Base-by-base conservation (phyloP, 2,797 vertebrate species). In the Enteromius afrohamiltoni region DNA sequence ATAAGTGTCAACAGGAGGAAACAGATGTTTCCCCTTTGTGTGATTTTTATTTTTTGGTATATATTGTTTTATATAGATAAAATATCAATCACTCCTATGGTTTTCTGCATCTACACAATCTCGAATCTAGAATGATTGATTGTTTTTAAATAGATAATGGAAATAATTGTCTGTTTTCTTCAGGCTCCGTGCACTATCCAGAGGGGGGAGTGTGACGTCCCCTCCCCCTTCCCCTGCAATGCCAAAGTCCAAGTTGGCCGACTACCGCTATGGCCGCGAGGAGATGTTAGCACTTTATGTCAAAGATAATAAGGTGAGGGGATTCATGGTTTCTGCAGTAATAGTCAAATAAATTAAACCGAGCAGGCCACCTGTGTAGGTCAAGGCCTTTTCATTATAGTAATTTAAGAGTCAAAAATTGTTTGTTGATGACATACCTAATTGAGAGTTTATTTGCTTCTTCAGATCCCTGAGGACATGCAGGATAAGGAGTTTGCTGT, bases 251-350 rank as follows among this genome's bases (percentile, higher is more conserved):
- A 98, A 98, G 94, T 94, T 98, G 92, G 97, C 97, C 80, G 97
- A 97, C 88, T 97, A 97, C 90, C 96, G 97, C 91, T 98, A 98
- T 21, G 97, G 97, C 91, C 94, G 97, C 89, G 97, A 98, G 93
- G 97, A 98, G 94, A 98, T 97, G 97, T 94, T 98, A 95, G 97
- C 97, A 94, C 97, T 98, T 96, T 97, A 97, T 89, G 86, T 98
- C 93, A 97, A 97, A 94, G 97, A 98, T 93, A 95, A 96, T 92
- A 97, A 96, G 96, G 97, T 97, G 47, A 85, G 89, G 4, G n/a
- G 40, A 51, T 40, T 29, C 4, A 3, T 2, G 34, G 16, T 11
- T 64, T 16, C 31, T 75, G 71, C 21, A 53, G 7, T 34, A 51
- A 64, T 51, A 67, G 16, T 42, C 8, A 40, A 23, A 23, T 75